phyloP scores from a whole-genome alignment of 2,888 invertebrate species.

The Caenorhabditis drosophilae region DNA sequence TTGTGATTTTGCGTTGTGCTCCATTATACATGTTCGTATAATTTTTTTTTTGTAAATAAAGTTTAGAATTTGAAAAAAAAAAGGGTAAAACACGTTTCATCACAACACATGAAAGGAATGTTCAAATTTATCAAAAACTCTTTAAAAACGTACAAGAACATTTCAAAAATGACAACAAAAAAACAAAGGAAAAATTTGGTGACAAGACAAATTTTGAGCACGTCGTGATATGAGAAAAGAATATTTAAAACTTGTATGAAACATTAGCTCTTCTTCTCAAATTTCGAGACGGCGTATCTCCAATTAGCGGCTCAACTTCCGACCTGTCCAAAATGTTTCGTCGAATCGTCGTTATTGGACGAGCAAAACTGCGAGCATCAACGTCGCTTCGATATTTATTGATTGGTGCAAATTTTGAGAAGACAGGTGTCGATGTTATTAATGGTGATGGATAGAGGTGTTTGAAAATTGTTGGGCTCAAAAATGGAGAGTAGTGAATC shows the following conservation, averaged over 20 bases:
- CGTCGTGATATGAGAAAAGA: too few species aligned
- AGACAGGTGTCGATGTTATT: too few species aligned
- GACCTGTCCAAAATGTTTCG: too few species aligned
- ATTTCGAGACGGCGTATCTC: constrained; percentile 1
- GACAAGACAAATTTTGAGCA: too few species aligned
- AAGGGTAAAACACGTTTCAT: background rate
- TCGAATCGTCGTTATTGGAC: background rate
- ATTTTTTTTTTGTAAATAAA: background rate
- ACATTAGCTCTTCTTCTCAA: too few species aligned
- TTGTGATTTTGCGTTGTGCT: background rate
- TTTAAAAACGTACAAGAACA: too few species aligned
- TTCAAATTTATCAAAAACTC: too few species aligned
- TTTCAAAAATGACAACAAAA: too few species aligned
- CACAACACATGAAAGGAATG: background rate
- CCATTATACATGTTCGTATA: background rate
- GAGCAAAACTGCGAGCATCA: background rate
- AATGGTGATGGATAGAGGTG: background rate
- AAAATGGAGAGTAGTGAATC: constrained; percentile 1
- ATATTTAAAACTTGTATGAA: too few species aligned
- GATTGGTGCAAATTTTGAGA: too few species aligned
- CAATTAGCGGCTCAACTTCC: background rate
- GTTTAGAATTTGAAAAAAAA: background rate
- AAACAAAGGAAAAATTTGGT: too few species aligned
- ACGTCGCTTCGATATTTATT: too few species aligned
- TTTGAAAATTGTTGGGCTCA: constrained; percentile 4